Evolutionary conservation across 2,888 invertebrate species (phyloP), one percentile per base, ranked within the genome.

Genomic region (Lasioglossum malachurum): DNA sequence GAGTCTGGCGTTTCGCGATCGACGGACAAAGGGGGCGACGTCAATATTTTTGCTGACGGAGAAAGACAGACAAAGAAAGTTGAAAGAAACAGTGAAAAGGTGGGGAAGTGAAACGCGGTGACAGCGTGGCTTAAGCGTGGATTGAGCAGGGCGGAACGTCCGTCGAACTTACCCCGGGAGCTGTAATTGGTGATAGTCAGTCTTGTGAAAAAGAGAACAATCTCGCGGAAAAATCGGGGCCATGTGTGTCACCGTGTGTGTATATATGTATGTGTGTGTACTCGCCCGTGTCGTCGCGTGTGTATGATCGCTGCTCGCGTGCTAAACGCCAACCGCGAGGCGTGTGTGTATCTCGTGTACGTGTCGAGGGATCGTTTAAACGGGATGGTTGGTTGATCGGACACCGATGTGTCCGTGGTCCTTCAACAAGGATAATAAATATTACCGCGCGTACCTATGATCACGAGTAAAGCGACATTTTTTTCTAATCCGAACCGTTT

Each of bases 401-500:
- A 77, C 60, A 82, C 23, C 19, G 71, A 71, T 31, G 82, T 27
- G 67, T 80, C 87, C 86, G 76, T 84, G 82, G 87, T 84, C 84
- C 83, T 82, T 83, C 73, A 73, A 78, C 80, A 72, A 88, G 75
- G 80, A 80, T 87, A 74, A 85, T 83, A 77, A 84, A 46, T 77
- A 69, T 77, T 69, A 79, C 75, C 84, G 78, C 78, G 88, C 82
- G 72, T 78, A 84, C 75, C 75, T 75, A 76, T n/a, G 49, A 80
- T 72, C 64, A 80, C 86, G 87, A 79, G 86, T 78, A 57, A 80
- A 84, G 81, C 80, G 60, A 81, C 77, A 74, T 75, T 81, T 69
- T 35, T 78, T 86, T 91, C 93, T 97, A 98, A 96, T 98, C 98
- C 95, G 98, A 97, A 91, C 98, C 97, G 95, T 98, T 98, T 95